phyloP scores from a whole-genome alignment of 2,113 vertebrate species.

The Rhineura floridana region DNA sequence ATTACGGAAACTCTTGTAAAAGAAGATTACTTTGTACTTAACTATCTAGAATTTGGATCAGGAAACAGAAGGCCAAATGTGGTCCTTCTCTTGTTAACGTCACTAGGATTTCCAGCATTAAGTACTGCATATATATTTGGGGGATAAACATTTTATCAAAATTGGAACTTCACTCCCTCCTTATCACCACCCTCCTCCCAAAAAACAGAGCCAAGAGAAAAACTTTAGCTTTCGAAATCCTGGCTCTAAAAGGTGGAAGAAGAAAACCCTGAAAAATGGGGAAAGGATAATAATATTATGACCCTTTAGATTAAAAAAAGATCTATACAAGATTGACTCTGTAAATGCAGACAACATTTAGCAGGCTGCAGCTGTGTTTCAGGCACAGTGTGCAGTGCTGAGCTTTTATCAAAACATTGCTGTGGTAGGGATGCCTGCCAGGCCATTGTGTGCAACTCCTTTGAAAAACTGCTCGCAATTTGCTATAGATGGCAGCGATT shows the following conservation, averaged over 20 bases:
- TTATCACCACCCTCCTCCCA: not conserved
- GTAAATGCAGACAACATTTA: not conserved
- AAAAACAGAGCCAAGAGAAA: not conserved
- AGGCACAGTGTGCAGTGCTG: not conserved
- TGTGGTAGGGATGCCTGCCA: not conserved
- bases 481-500: not conserved
- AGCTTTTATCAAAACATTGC: not conserved
- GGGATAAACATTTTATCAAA: not conserved
- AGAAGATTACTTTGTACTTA: slow-evolving; percentile 55
- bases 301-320: not conserved
- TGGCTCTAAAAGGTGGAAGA: not conserved
- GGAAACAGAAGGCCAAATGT: slow-evolving; percentile 14
- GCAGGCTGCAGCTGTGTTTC: not conserved
- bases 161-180: not conserved
- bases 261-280: not conserved
- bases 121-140: not conserved
- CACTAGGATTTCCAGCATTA: not conserved
- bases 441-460: too few relatives aligned
- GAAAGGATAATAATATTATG: slow-evolving; percentile 7
- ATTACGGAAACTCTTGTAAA: slow-evolving; percentile 54
- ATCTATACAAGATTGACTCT: not conserved
- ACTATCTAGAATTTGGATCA: slow-evolving; percentile 36
- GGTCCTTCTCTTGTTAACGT: slow-evolving; percentile 19
- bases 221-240: slow-evolving; percentile 7
- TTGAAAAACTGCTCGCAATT: not conserved